Base-by-base conservation (phyloP, 2,888 invertebrate genomes). In the Emmelina monodactyla region DNA sequence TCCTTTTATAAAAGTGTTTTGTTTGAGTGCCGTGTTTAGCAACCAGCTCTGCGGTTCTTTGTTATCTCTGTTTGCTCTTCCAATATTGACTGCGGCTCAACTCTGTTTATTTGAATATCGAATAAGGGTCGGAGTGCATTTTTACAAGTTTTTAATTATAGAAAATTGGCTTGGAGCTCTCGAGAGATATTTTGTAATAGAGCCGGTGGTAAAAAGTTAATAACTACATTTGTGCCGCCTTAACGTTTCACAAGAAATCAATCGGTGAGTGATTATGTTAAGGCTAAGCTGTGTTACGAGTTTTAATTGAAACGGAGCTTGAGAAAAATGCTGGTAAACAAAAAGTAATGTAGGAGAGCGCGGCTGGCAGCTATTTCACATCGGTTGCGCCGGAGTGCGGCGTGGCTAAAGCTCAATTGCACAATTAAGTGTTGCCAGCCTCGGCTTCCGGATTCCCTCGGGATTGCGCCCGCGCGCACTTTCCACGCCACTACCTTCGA, bases 361-460 rank as follows among this genome's bases (percentile, higher is more conserved):
- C 35, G 44, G 37, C 39, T 40, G 42, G 36, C 42, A 43, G 41
- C 46, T 44, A 51, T 50, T 50, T 50, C 41, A 48, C 40, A 44
- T 35, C 40, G 38, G 32, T 31, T 39, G 46, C 41, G 48, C 48
- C 9, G 19, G 19, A 39, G 45, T 36, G 48, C 50, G 49, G 50
- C 62, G 63, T 62, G 55, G 51, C 62, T 61, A 62, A 65, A 62
- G 58, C 60, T 63, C 66, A 62, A 69, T 71, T 71, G 64, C 66
- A 69, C 67, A 69, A 73, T 72, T 68, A 70, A 29, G 29, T 29
- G 29, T 25, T 25, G 25, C 25, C 25, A 3, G 4, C 25, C 53
- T 50, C 52, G 50, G 59, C 62, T 72, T 73, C 71, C 72, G 71
- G 75, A 73, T 69, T 75, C 70, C 61, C 68, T 63, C 48, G 61